A percentile compares a stretch with the other conserved stretches of the same genome.
phyloP scores from a whole-genome alignment of 2,797 vertebrate species.

The Pseudomugil tenellus region DNA sequence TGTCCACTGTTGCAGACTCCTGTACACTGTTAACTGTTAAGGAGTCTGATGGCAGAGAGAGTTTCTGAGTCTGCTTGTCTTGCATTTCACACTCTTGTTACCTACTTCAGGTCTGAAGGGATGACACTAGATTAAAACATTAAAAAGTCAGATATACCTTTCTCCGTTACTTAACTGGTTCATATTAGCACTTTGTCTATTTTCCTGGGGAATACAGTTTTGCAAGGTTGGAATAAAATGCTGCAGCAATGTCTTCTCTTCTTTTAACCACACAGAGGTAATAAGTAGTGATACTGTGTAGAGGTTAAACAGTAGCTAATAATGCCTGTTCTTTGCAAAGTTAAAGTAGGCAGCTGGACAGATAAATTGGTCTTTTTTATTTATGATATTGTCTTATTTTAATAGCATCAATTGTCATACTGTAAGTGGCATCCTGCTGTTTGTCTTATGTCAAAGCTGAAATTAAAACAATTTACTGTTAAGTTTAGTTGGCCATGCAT shows the following conservation, averaged over 20 bases:
- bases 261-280: neutral
- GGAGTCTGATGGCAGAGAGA: too few species aligned
- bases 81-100: too few species aligned
- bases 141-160: neutral
- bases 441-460: neutral
- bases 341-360: neutral
- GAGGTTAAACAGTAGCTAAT: neutral
- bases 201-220: neutral
- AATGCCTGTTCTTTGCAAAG: too few species aligned
- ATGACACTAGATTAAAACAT: neutral
- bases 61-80: too few species aligned
- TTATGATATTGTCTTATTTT: neutral
- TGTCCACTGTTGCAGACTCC: too few species aligned
- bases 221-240: constrained; percentile 5
- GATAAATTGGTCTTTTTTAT: neutral
- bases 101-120: too few species aligned
- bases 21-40: too few species aligned
- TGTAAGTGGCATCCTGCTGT: neutral
- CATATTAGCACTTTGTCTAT: neutral
- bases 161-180: too few species aligned
- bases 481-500: too few species aligned
- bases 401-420: neutral
- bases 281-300: neutral
- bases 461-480: neutral
- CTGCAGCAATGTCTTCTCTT: neutral